A percentile compares a stretch with the other conserved stretches of the same genome.
Evolutionary conservation across 1,140 invertebrate genomes (phyloP).

Genomic region (Ips typographus): DNA sequence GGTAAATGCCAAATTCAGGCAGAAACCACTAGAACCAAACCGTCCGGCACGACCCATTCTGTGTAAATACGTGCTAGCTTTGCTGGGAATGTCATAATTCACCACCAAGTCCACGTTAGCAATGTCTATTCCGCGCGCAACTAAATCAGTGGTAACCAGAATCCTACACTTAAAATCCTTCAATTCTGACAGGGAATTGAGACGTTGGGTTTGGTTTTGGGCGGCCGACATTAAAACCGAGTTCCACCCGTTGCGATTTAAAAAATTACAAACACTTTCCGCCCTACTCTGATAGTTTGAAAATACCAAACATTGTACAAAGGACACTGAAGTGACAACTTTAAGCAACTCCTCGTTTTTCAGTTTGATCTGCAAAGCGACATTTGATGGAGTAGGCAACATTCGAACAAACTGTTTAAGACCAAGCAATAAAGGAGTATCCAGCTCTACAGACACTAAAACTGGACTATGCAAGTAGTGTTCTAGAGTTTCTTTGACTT

Average conservation of each 20-base stretch:
- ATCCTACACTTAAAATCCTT: conserved; percentile 79
- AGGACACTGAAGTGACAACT: conserved; percentile 71
- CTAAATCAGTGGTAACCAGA: conserved; percentile 89
- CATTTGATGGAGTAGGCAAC: conserved; percentile 61
- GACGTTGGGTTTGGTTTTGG: conserved; percentile 75
- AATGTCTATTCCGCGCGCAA: conserved; percentile 86
- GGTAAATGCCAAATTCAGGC: conserved; percentile 66
- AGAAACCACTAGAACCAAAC: conserved; percentile 77
- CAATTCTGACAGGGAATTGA: conserved; percentile 74
- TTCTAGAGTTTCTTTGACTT: conserved; percentile 70
- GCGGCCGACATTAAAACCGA: conserved; percentile 72
- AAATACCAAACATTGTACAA: conserved; percentile 91
- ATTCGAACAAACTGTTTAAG: conserved; percentile 72
- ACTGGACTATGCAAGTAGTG: conserved; percentile 82
- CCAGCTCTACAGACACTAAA: conserved; percentile 65
- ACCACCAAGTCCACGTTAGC: conserved; percentile 91
- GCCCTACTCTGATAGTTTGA: conserved; percentile 81
- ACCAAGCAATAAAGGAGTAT: conserved; percentile 68
- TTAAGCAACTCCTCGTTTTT: conserved; percentile 72
- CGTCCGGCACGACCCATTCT: conserved; percentile 92
- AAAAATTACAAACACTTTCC: conserved; percentile 69
- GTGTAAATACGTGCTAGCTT: conserved; percentile 90
- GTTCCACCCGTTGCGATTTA: conserved; percentile 70
- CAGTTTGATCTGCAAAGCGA: conserved; percentile 63
- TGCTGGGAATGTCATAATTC: conserved; percentile 84